Percentiles rank a stretch among this genome's conserved stretches.
Evolutionary conservation across 35 echinoderm and acorn worm genomes (phyloP).

Genomic region (Heliocidaris tuberculata): DNA sequence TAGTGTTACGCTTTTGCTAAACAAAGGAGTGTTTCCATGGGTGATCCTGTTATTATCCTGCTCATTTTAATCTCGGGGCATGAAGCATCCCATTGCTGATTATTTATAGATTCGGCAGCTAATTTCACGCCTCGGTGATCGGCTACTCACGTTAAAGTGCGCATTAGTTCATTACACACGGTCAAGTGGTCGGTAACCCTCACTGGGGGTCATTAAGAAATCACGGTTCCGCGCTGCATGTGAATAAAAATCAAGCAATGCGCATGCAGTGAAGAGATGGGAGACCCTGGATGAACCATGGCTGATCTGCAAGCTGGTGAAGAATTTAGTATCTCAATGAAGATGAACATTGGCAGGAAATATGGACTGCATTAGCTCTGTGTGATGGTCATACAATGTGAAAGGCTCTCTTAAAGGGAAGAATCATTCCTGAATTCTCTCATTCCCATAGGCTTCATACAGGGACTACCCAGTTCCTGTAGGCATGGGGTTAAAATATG

Average conservation of each 20-base stretch:
- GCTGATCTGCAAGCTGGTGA: neutral
- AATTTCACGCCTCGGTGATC: neutral
- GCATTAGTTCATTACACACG: conserved; percentile 9
- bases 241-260: neutral
- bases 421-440: neutral
- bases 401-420: neutral
- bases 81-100: neutral
- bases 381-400: neutral
- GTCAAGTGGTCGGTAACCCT: neutral
- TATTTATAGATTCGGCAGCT: conserved; percentile 4
- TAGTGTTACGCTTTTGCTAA: neutral
- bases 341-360: neutral
- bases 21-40: neutral
- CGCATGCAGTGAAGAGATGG: neutral
- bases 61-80: neutral
- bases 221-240: neutral
- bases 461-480: neutral
- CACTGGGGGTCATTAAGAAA: neutral
- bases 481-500: neutral
- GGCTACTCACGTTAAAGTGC: conserved; percentile 2
- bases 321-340: neutral
- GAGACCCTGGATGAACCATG: neutral
- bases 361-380: neutral
- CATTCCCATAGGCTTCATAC: neutral
- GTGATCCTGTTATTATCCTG: neutral